Base-by-base conservation (phyloP, 2,797 vertebrate genomes). In the Megaceryle alcyon region DNA sequence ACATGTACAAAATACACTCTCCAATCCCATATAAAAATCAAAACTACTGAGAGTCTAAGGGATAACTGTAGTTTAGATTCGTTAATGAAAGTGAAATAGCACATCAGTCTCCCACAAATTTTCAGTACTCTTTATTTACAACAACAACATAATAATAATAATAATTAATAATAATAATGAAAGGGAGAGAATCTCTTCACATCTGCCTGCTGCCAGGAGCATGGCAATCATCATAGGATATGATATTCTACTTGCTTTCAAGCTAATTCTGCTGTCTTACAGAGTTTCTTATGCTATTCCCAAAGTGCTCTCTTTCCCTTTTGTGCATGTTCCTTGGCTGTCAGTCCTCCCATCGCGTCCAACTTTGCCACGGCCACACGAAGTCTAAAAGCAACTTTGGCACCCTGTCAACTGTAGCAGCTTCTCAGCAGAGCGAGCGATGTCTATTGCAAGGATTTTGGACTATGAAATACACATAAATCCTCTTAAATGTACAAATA, bases 331-430 rank as follows among this genome's bases (percentile, higher is more conserved):
- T 84, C 64, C 61, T 89, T 96, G 92, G 92, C 88, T 84, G 64
- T 65, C 44, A 39, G 63, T 85, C 43, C 41, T 80, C 51, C 39
- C 76, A 7, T 48, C 1, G 0, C 19, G 56, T 57, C 93, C 77
- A 86, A 3, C 20, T 85, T 93, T 60, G 35, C 26, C 21, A 28
- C 56, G 63, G 86, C 49, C 81, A 70, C 51, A 51, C 51, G 37
- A 77, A 96, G 65, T 44, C 31, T 90, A 63, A 93, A 88, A 86
- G 69, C 37, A 69, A 22, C 17, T 92, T 82, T 96, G 92, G 90
- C 83, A 90, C 25, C 7, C 0, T 33, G 35, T 65, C 13, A 3
- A 4, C 81, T 33, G 2, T 4, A 49, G n/a, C 80, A 68, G 23
- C 26, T 91, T 91, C 64, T 71, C 61, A 82, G 26, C 64, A 77